phyloP scores from a whole-genome alignment of 2,797 vertebrate species.

The Taeniopygia guttata region DNA sequence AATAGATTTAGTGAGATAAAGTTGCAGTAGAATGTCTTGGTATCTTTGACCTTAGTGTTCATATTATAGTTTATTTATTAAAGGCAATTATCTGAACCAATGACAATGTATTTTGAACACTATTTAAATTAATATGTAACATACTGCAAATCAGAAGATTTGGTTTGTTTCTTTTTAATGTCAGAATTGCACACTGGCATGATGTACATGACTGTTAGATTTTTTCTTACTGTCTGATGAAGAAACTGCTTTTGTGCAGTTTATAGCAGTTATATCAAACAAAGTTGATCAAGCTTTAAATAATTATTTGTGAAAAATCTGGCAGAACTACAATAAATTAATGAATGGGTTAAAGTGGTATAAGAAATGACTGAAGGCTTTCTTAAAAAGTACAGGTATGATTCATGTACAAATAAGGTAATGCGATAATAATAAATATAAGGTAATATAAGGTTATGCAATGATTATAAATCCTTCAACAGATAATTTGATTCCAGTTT shows the following conservation, averaged over 20 bases:
- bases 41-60: neutral
- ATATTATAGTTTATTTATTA: neutral
- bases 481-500: neutral
- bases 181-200: neutral
- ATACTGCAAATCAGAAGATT: neutral
- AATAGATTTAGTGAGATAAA: neutral
- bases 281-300: conserved; percentile 21
- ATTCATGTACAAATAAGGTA: conserved; percentile 40
- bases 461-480: neutral
- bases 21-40: neutral
- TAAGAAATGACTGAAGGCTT: conserved; percentile 45
- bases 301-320: conserved; percentile 43
- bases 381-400: neutral
- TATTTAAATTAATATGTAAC: neutral
- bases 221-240: neutral
- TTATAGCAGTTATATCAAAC: neutral
- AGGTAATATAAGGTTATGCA: too few relatives aligned
- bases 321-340: neutral
- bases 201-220: neutral
- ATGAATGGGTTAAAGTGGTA: neutral
- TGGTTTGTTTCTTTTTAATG: neutral
- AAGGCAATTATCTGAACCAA: neutral
- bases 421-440: too few relatives aligned
- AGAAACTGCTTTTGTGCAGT: neutral
- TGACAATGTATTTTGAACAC: neutral